Evolutionary conservation across 2,113 vertebrate genomes (phyloP).

Genomic region (Laticauda colubrina): DNA sequence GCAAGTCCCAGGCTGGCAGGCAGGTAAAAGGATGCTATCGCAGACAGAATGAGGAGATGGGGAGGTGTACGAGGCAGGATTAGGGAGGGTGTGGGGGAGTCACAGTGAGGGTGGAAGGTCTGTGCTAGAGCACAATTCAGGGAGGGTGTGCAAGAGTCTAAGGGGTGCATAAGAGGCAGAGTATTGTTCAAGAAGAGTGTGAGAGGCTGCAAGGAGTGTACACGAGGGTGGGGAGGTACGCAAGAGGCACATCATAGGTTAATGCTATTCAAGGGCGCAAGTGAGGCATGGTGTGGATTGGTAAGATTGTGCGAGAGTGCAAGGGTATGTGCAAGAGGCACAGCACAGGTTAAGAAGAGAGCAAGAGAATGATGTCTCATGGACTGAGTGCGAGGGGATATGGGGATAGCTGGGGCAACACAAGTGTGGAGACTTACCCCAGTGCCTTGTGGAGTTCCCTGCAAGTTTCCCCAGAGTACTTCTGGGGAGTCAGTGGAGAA

Average conservation of each 20-base stretch:
- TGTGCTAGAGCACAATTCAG: neutral
- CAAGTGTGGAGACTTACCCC: neutral
- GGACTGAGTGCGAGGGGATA: neutral
- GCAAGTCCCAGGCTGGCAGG: neutral
- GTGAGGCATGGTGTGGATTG: neutral
- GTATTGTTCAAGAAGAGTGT: neutral
- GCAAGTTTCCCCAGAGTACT: neutral
- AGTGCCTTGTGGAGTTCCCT: neutral
- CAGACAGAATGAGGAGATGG: neutral
- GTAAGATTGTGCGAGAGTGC: no score
- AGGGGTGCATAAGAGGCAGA: neutral
- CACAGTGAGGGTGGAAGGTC: neutral
- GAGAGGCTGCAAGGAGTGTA: neutral
- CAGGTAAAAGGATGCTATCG: neutral
- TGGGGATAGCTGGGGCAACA: neutral
- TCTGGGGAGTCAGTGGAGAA: neutral
- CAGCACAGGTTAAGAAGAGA: neutral
- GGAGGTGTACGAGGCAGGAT: neutral
- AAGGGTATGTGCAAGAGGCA: no score
- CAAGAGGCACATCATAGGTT: neutral
- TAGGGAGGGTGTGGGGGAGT: neutral
- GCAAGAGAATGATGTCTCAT: neutral
- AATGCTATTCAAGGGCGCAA: neutral
- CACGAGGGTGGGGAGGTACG: fast-evolving
- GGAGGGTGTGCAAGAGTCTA: neutral